Evolutionary conservation across 2,888 invertebrate genomes (phyloP), one percentile per base, ranked within the genome.

Genomic region (Leucania comma): DNA sequence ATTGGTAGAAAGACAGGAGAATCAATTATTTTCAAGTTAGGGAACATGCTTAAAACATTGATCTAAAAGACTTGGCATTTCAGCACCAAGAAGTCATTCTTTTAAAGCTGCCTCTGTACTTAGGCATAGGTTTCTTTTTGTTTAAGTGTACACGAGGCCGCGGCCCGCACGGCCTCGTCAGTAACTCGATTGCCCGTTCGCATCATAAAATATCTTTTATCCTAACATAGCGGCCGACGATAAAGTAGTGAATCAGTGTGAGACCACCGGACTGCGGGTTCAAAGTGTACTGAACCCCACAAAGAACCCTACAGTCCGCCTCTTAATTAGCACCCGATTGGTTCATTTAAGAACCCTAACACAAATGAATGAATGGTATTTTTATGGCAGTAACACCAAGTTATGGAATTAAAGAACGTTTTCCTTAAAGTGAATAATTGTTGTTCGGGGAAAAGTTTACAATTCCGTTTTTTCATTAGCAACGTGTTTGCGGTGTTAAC

Each of bases 281-380:
- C 90, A 90, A 87, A 91, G 91, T 83, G 89, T 83, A 90, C 77
- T 91, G 90, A 90, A 89, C 88, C 81, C 86, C 76, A 90, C 88
- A 87, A 87, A 89, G 90, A 86, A 81, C 86, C 88, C 89, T 88
- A 87, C 86, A 75, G 86, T 80, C 83, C 75, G 81, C 72, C 78
- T 87, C 86, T 85, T 90, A 91, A 92, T 93, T 91, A 91, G 86
- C 86, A 80, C 86, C 82, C 86, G 85, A 87, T 88, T 87, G 84
- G 85, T 85, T 81, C 83, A 76, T 81, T 74, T 57, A 51, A 75
- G 75, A 74, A 71, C 68, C 32, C 59, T 71, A 75, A 79, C 66
- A 57, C 59, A 76, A 71, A 74, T 84, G 67, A 85, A 72, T 69
- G 53, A 70, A 83, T 72, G 72, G 48, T 73, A 60, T 72, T 75